Evolutionary conservation across 2,888 invertebrate species (phyloP), one percentile per base, ranked within the genome.

Genomic region (Oxyteleia sp.): DNA sequence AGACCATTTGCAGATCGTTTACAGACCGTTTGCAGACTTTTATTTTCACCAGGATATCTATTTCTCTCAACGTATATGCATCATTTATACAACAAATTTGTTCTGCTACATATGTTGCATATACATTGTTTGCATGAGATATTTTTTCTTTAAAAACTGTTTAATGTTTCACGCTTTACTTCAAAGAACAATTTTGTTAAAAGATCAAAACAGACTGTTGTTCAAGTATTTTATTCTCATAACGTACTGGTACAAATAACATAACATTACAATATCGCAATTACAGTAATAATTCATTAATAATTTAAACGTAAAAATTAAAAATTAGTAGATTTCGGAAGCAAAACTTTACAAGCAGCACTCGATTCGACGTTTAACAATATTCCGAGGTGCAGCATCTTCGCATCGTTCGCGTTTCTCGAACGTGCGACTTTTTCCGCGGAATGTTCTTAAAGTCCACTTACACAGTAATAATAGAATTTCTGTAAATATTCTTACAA

Each of bases 191-290:
- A n/a, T n/a, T n/a, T n/a, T n/a, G n/a, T n/a, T n/a, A n/a, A n/a
- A n/a, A n/a, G n/a, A n/a, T n/a, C n/a, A 13, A 43, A 43, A 43
- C 43, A 13, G 4, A 13, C 4, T 43, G 2, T 55, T 57, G 35
- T 57, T 0, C 15, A 69, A 69, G 11, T 47, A 47, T 7, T 72
- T 61, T 72, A 55, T 71, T 71, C 41, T 16, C 38, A 5, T 57
- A 71, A 61, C 18, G n/a, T 51, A 35, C 23, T 38, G 51, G 45
- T 68, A 68, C 29, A 68, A 68, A 55, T 55, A 20, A 53, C 41
- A 29, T 53, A 68, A 43, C 18, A 55, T 16, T 68, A 64, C 38
- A 41, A 18, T 13, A 8, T 55, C n/a, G 16, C 43, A 45, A 45
- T 45, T 68, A 55, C 10, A 45, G 18, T 55, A 68, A 47, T 26